Evolutionary conservation across 2,113 vertebrate genomes (phyloP).

Genomic region (Gorsachius goisagi): DNA sequence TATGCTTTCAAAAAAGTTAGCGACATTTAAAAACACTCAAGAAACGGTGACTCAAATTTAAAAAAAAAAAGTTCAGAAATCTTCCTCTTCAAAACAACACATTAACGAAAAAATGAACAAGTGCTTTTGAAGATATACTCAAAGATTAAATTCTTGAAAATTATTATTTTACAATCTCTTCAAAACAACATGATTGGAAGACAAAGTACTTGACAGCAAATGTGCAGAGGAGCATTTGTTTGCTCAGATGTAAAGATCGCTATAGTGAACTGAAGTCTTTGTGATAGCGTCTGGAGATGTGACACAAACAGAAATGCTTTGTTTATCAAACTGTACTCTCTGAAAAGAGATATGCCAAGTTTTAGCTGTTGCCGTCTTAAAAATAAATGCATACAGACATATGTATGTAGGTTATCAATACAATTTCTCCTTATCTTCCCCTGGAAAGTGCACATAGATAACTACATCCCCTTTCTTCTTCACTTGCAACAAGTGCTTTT

Average conservation of each 20-base stretch:
- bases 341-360: neutral
- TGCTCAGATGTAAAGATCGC: neutral
- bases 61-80: neutral
- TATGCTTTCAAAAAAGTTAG: neutral
- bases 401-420: neutral
- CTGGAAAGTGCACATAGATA: neutral
- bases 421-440: neutral
- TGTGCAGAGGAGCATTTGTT: neutral
- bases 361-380: neutral
- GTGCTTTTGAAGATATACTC: neutral
- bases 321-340: neutral
- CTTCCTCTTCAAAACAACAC: conserved; percentile 8
- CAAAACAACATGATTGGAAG: conserved; percentile 36
- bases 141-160: conserved; percentile 40
- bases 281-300: neutral
- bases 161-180: conserved; percentile 34
- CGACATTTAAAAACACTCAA: neutral
- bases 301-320: neutral
- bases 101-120: neutral
- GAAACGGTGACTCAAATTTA: neutral
- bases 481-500: neutral
- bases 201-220: conserved; percentile 41
- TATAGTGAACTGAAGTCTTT: neutral
- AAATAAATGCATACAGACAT: neutral
- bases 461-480: neutral